Conservation (phyloP, 1,140 invertebrate species). For the Chrysomallon squamiferum region DNA sequence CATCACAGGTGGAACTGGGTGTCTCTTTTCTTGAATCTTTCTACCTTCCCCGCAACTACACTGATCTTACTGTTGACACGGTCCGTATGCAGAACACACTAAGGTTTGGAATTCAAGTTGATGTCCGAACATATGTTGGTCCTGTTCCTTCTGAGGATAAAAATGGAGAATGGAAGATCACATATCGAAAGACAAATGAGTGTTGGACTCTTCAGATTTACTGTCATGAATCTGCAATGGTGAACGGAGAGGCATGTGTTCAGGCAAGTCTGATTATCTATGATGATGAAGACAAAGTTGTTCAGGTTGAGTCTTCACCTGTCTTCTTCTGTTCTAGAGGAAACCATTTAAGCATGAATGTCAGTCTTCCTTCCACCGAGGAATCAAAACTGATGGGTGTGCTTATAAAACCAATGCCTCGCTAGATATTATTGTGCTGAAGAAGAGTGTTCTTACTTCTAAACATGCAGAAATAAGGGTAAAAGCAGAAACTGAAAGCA, state of each 20-base stretch:
- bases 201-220: conserved; percentile 56
- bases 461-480: too few relatives aligned
- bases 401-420: conserved; percentile 58
- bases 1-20: conserved; percentile 43
- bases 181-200: conserved; percentile 57
- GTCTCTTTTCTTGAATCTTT: conserved; percentile 45
- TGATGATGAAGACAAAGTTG: conserved; percentile 54
- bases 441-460: too few relatives aligned
- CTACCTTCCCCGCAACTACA: conserved; percentile 60
- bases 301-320: conserved; percentile 56
- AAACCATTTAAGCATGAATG: conserved; percentile 49
- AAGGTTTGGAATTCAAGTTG: conserved; percentile 61
- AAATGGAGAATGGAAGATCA: conserved; percentile 63
- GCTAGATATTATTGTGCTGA: too few relatives aligned
- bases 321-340: conserved; percentile 48
- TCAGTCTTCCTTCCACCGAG: conserved; percentile 40
- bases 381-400: conserved; percentile 55
- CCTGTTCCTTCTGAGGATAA: conserved; percentile 52
- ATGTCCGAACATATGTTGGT: conserved; percentile 57
- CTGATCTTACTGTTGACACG: conserved; percentile 56
- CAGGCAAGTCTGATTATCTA: conserved; percentile 55
- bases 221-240: conserved; percentile 58
- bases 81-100: conserved; percentile 61
- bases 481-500: too few relatives aligned
- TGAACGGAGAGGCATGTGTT: conserved; percentile 54